Evolutionary conservation across 1,140 invertebrate genomes (phyloP).

Genomic region (Aleiodes sp.): DNA sequence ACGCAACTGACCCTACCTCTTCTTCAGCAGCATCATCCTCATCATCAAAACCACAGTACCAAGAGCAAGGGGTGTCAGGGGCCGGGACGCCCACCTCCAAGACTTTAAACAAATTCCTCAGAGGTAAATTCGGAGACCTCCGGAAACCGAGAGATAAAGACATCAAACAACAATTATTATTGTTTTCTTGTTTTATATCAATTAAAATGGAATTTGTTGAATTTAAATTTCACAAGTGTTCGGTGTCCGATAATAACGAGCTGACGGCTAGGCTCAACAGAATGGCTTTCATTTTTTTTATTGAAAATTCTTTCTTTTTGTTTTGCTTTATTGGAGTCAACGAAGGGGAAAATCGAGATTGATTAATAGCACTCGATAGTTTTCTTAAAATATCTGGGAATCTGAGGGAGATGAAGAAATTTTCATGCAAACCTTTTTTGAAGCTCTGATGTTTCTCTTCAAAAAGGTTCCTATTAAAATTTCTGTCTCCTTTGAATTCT

Average conservation of each 20-base stretch:
- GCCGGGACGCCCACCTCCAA: slow-evolving; percentile 56
- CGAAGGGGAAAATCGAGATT: too few species aligned
- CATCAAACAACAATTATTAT: neutral
- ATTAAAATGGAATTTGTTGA: neutral
- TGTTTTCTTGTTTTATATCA: slow-evolving; percentile 11
- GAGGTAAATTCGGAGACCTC: slow-evolving; percentile 58
- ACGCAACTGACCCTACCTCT: slow-evolving; percentile 41
- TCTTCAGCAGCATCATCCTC: slow-evolving; percentile 46
- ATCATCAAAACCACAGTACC: slow-evolving; percentile 46
- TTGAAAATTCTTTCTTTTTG: slow-evolving; percentile 24
- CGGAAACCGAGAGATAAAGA: slow-evolving; percentile 31
- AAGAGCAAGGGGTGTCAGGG: slow-evolving; percentile 46
- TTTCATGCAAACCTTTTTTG: too few species aligned
- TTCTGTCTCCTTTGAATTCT: too few species aligned
- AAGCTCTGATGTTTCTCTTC: too few species aligned
- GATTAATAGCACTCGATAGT: too few species aligned
- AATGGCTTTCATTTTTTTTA: slow-evolving; percentile 56
- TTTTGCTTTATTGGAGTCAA: neutral
- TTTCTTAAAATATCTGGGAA: too few species aligned
- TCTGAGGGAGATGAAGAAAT: too few species aligned
- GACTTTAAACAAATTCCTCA: slow-evolving; percentile 62
- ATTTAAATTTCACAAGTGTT: slow-evolving; percentile 13
- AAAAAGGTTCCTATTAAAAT: too few species aligned
- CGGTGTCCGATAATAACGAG: slow-evolving; percentile 43
- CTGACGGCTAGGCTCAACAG: slow-evolving; percentile 41